phyloP scores from a whole-genome alignment of 2,888 invertebrate species.

The Cerastis rubricosa region DNA sequence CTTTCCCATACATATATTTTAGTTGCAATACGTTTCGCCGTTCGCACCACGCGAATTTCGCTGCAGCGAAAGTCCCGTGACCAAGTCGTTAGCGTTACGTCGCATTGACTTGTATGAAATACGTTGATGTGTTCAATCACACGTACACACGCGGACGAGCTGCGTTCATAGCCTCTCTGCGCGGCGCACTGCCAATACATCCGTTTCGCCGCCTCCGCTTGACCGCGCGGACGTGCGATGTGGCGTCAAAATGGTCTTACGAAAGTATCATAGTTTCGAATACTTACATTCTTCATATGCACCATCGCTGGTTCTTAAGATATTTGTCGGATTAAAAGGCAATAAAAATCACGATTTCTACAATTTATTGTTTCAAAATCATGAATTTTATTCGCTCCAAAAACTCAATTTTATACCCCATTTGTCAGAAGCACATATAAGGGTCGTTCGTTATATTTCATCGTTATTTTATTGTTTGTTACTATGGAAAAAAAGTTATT shows the following conservation, averaged over 20 bases:
- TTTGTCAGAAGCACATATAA: not conserved
- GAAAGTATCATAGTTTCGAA: not conserved
- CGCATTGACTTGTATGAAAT: not conserved
- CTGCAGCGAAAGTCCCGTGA: too few relatives aligned
- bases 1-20: too few relatives aligned
- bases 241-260: not conserved
- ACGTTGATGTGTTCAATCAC: not conserved
- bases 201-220: not conserved
- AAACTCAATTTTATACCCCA: not conserved
- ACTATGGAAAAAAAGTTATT: not conserved
- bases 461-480: not conserved
- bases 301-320: not conserved
- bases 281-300: not conserved
- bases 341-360: not conserved
- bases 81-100: not conserved
- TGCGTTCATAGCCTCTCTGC: not conserved
- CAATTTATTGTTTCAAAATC: constrained; percentile 4
- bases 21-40: too few relatives aligned
- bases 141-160: not conserved
- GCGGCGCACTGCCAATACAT: not conserved
- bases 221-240: not conserved
- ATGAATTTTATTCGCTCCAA: not conserved
- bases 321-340: not conserved
- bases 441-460: not conserved
- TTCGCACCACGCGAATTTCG: too few relatives aligned